A percentile compares a stretch with the other conserved stretches of the same genome.
Evolutionary conservation across 2,888 invertebrate genomes (phyloP).

Genomic region (Megamerina dolium): DNA sequence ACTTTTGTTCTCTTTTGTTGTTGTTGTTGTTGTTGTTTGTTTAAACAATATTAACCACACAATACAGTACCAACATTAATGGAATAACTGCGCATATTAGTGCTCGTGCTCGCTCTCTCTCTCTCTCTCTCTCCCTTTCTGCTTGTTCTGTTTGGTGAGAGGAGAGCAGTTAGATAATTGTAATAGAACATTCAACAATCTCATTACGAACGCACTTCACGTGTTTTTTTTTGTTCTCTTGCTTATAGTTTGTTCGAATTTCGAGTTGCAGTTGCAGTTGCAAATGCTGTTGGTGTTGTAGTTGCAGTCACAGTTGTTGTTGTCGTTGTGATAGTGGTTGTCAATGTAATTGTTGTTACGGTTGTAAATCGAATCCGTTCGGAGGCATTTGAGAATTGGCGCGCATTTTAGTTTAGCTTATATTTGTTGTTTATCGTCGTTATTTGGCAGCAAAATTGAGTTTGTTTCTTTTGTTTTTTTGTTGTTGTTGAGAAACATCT

Average conservation of each 20-base stretch:
- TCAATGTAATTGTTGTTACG: not conserved
- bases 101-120: no score
- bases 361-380: not conserved
- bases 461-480: slow-evolving; percentile 15
- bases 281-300: slow-evolving; percentile 4
- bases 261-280: slow-evolving; percentile 15
- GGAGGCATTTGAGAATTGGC: not conserved
- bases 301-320: slow-evolving; percentile 1
- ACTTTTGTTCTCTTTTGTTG: no score
- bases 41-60: no score
- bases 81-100: no score
- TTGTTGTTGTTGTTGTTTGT: no score
- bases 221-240: slow-evolving; percentile 3
- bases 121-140: no score
- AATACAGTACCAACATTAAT: no score
- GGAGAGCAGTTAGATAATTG: no score
- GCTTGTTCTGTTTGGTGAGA: no score
- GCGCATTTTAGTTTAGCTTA: not conserved
- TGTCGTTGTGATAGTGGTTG: not conserved
- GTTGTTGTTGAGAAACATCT: slow-evolving; percentile 13
- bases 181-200: no score
- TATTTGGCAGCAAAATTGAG: slow-evolving; percentile 14
- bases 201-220: slow-evolving; percentile 7
- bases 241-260: slow-evolving; percentile 12
- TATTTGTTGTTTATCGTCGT: slow-evolving; percentile 1